phyloP scores from a whole-genome alignment of 2,113 vertebrate species.

The Papio anubis region DNA sequence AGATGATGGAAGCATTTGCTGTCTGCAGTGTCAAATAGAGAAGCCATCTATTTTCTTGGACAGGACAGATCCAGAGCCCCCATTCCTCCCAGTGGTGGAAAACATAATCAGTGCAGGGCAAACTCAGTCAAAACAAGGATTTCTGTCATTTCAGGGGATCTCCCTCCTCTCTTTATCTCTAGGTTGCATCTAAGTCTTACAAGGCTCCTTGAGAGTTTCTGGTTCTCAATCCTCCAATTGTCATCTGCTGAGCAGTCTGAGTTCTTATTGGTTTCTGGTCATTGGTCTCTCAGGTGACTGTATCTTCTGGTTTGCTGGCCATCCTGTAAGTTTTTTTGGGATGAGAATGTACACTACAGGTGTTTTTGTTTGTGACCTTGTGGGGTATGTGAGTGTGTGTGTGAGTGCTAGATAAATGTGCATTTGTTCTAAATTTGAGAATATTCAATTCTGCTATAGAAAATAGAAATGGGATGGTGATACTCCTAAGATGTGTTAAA shows the following conservation, averaged over 20 bases:
- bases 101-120: background rate
- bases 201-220: background rate
- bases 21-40: background rate
- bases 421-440: background rate
- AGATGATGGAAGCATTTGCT: background rate
- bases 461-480: background rate
- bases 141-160: background rate
- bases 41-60: background rate
- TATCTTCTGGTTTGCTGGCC: background rate
- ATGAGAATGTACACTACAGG: too few species aligned
- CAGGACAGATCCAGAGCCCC: background rate
- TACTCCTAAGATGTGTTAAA: background rate
- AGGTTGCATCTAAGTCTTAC: background rate
- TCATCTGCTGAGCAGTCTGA: background rate
- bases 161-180: background rate
- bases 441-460: slow-evolving; percentile 3
- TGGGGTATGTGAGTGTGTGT: background rate
- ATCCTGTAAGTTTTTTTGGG: background rate
- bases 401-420: background rate
- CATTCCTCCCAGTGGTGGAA: background rate
- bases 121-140: background rate
- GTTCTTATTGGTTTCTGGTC: background rate
- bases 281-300: background rate
- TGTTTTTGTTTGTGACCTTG: background rate
- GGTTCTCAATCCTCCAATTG: background rate